Evolutionary conservation across 2,113 vertebrate species (phyloP), one percentile per base, ranked within the genome.

Genomic region (Sylvilagus bachmani): DNA sequence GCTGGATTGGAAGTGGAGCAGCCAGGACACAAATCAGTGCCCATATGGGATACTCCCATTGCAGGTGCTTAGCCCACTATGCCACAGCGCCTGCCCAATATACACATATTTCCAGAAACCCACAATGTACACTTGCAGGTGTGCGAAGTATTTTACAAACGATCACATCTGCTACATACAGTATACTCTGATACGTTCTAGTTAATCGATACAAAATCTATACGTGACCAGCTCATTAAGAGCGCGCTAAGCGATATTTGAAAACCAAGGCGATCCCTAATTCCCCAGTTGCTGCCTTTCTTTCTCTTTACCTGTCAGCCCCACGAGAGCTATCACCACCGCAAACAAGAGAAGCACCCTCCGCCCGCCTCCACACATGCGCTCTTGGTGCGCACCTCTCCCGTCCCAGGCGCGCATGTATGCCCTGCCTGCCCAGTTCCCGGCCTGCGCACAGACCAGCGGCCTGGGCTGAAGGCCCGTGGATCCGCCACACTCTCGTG

Each of bases 351-450:
- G 77, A 78, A 61, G 21, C 12, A n/a, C 13, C 19, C 16, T 66
- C 66, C 14, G 2, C 53, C n/a, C 6, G 3, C 14, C 19, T 33
- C 55, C 62, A 58, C 55, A 58, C 5, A 22, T 5, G 1, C n/a
- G n/a, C n/a, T n/a, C n/a, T n/a, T n/a, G n/a, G n/a, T n/a, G n/a
- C 29, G 44, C 44, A 44, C 1, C 1, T 19, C 44, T 29, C 11
- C 27, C 5, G 11, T 55, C 33, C 71, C 36, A 4, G 0, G 3
- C 77, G 49, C 80, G 36, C 58, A 6, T 17, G 7, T 69, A 38
- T 4, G 58, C 7, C 33, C 49, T 29, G 27, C 0, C 0, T 27
- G 1, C 3, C 0, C 17, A n/a, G 3, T 2, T 44, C 0, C 61
- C 38, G 17, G 29, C 19, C 33, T 10, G 51, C 17, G 13, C 27